Conservation (phyloP, 2,797 vertebrate species). For the Phrynocephalus guinanensis region DNA sequence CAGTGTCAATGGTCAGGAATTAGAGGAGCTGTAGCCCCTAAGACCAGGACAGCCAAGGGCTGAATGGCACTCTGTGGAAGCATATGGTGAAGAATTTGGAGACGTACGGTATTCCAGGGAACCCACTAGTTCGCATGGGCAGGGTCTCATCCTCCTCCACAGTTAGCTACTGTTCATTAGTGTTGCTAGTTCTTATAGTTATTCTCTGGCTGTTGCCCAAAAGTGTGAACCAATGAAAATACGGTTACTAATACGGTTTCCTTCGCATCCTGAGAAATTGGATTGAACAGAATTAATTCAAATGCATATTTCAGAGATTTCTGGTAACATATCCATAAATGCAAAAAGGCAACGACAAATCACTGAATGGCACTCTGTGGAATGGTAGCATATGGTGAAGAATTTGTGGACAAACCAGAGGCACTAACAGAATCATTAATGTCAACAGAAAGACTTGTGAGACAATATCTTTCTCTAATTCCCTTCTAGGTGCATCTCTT, state of each 20-base stretch:
- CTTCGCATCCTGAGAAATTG: background rate
- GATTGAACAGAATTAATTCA: background rate
- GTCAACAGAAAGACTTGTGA: background rate
- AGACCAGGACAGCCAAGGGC: too few relatives aligned
- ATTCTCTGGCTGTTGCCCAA: background rate
- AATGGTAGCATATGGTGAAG: too few relatives aligned
- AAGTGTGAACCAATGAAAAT: background rate
- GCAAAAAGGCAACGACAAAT: background rate
- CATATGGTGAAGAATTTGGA: background rate
- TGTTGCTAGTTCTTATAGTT: background rate
- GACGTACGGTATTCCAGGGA: background rate
- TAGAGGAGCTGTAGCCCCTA: too few relatives aligned
- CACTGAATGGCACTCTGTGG: background rate
- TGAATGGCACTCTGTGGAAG: background rate
- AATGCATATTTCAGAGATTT: background rate
- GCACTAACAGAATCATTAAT: background rate
- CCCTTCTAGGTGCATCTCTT: background rate
- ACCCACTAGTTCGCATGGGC: too few relatives aligned
- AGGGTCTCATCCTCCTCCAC: background rate
- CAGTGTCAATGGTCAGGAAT: too few relatives aligned
- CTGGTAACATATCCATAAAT: background rate
- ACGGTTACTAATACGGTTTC: background rate
- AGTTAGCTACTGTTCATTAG: background rate
- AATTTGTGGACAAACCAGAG: background rate
- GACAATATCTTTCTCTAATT: too few relatives aligned